These are phyloP conservation scores for Zaprionus kolodkinae DNA, from an alignment of 1,140 invertebrate genomes.

Conservation along the genomic window DNA sequence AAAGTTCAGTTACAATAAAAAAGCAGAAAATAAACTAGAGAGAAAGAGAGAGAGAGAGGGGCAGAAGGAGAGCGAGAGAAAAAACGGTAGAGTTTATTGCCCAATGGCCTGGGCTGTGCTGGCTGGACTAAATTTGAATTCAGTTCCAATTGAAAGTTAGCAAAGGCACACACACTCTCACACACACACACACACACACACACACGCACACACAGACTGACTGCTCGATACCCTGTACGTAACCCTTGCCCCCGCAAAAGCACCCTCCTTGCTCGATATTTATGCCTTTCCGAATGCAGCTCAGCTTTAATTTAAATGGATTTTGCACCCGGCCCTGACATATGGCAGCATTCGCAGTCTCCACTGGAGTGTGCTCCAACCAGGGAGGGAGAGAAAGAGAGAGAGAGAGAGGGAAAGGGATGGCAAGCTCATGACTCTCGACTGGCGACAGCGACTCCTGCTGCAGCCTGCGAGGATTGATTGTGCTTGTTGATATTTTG, in stretches of 20 bases:
- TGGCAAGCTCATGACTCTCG: conserved; percentile 32
- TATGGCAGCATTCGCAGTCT: conserved; percentile 79
- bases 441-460: conserved; percentile 53
- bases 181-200: conserved; percentile 15
- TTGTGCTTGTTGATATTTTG: conserved; percentile 83
- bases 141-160: conserved; percentile 81
- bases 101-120: conserved; percentile 48
- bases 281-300: conserved; percentile 81
- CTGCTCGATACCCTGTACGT: not conserved
- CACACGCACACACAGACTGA: conserved; percentile 3
- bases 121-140: conserved; percentile 74
- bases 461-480: conserved; percentile 70
- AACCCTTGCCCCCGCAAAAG: not conserved
- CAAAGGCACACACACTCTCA: conserved; percentile 44
- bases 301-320: conserved; percentile 83
- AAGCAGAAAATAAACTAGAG: conserved; percentile 24
- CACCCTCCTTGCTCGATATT: conserved; percentile 53
- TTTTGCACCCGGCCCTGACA: conserved; percentile 70
- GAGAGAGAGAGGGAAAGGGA: conserved; percentile 18
- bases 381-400: not conserved
- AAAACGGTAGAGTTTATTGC: conserved; percentile 66
- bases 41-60: conserved; percentile 12
- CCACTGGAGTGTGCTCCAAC: conserved; percentile 29
- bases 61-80: conserved; percentile 2
- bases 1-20: conserved; percentile 57